Evolutionary conservation across 2,113 vertebrate species (phyloP).

Genomic region (Hiodon alosoides): DNA sequence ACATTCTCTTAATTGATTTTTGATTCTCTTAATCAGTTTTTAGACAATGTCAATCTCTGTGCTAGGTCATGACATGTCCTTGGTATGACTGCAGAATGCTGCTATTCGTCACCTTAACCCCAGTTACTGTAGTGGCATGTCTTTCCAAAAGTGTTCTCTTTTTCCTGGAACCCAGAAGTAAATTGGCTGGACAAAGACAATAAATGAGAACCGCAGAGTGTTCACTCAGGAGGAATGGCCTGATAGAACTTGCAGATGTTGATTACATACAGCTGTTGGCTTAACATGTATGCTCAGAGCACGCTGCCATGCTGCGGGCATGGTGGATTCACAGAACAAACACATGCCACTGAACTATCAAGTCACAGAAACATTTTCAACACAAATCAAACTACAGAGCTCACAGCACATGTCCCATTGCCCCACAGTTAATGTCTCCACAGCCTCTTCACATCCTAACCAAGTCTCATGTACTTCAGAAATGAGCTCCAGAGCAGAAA

Average conservation of each 20-base stretch:
- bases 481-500: conserved; percentile 21
- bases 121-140: not conserved
- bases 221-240: conserved; percentile 22
- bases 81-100: conserved; percentile 18
- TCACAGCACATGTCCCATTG: conserved; percentile 25
- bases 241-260: conserved; percentile 46
- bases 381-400: conserved; percentile 46
- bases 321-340: conserved; percentile 33
- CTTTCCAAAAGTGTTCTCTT: conserved; percentile 25
- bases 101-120: conserved; percentile 13
- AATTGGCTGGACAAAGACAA: conserved; percentile 26
- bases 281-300: conserved; percentile 22
- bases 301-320: conserved; percentile 14
- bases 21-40: not conserved
- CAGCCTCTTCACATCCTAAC: conserved; percentile 21
- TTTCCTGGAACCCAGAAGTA: conserved; percentile 30
- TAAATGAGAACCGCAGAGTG: conserved; percentile 11
- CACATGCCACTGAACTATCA: not conserved
- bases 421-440: conserved; percentile 21
- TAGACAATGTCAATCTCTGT: not conserved
- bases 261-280: conserved; percentile 13
- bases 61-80: not conserved
- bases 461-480: conserved; percentile 27
- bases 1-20: not conserved
- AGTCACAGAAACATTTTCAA: conserved; percentile 36